Conservation (phyloP, 2,113 vertebrate genomes). For the Australoheros scitulus region DNA sequence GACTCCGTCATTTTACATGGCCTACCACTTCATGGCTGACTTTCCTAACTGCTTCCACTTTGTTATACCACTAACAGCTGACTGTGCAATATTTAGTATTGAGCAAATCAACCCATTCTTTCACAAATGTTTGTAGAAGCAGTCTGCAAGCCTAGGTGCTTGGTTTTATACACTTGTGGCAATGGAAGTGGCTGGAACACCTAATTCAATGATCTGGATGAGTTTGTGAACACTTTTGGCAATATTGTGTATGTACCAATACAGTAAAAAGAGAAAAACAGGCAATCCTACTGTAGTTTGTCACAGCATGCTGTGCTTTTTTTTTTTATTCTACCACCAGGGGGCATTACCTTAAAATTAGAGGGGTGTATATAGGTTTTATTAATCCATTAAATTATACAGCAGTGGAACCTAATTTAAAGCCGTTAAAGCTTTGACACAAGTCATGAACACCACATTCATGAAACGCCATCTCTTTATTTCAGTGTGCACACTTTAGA, state of each 20-base stretch:
- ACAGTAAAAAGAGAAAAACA: background rate
- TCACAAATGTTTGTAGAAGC: no score
- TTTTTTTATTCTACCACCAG: background rate
- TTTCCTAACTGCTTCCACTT: no score
- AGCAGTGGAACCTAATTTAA: background rate
- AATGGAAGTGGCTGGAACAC: no score
- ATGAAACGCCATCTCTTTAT: constrained; percentile 71
- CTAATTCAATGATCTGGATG: no score
- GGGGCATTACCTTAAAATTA: background rate
- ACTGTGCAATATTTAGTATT: no score
- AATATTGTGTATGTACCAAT: background rate
- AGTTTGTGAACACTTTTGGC: no score
- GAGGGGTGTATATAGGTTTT: background rate
- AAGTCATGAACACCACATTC: background rate
- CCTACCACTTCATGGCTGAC: no score
- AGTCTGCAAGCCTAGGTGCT: no score
- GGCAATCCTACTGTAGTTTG: background rate
- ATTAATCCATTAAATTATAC: background rate
- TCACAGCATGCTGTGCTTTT: background rate
- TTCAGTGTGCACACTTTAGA: constrained; percentile 34
- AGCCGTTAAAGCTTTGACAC: background rate
- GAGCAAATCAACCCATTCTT: no score
- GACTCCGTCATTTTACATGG: no score
- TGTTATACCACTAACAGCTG: no score
- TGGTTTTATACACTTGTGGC: no score